Evolutionary conservation across 2,888 invertebrate species (phyloP), one percentile per base, ranked within the genome.

Genomic region (Chloromyia formosa): DNA sequence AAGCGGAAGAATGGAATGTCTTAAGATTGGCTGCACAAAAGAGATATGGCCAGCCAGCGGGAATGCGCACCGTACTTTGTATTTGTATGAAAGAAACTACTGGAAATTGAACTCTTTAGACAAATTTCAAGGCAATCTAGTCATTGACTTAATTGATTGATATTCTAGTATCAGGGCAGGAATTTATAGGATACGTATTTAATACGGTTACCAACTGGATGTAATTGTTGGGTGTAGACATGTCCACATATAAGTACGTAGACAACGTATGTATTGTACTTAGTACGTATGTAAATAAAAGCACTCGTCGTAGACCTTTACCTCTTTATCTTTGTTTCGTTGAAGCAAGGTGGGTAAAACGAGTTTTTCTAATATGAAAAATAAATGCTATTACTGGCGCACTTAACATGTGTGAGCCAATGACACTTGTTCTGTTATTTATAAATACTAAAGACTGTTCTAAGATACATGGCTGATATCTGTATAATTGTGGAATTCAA

Each of bases 51-150:
- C 7, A 35, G 27, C 27, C 2, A 35, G 27, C 7, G 27, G 7
- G 27, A 35, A 35, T 35, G 27, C 7, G 27, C 27, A 35, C 27
- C 7, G 7, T 35, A 35, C 1, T 56, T 16, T 10, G 56, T 7
- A n/a, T 56, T 56, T 56, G 56, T 18, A 56, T 20, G 10, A 49
- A 49, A 49, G 49, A 66, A 66, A 66, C 49, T 18, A 49, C 66
- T 71, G 58, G 71, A 71, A 71, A 42, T 40, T 71, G 71, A 71
- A 71, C 71, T 71, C 71, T 71, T 71, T 71, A 53, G 53, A 20
- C 35, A 18, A 20, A 20, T 10, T 58, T 58, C 71, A 71, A 71
- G 71, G 71, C n/a, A 56, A 71, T 42, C 71, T 58, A 58, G 56
- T 49, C 71, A 58, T 71, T 27, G 71, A 71, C 35, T 27, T 69